A percentile compares a stretch with the other conserved stretches of the same genome.
phyloP scores from a whole-genome alignment of 2,113 vertebrate species.

The Nansenia antarctica region DNA sequence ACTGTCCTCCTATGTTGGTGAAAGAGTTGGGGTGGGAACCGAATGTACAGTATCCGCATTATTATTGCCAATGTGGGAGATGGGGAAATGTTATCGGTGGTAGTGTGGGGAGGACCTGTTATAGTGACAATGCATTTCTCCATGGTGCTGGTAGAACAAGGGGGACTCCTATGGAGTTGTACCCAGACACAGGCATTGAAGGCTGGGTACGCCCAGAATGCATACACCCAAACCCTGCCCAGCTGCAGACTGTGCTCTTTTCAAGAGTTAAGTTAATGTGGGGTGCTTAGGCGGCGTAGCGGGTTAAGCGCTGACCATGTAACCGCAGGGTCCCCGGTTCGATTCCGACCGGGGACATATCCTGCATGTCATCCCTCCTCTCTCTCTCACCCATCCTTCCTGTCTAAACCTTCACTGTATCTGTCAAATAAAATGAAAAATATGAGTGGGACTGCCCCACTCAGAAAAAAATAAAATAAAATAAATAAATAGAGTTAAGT shows the following conservation, averaged over 20 bases:
- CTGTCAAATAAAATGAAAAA: no score
- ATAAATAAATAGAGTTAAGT: constrained; percentile 20
- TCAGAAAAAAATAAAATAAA: no score
- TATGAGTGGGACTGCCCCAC: no score
- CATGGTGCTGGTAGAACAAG: constrained; percentile 28
- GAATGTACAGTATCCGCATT: constrained; percentile 37
- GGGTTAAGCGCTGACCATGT: no score
- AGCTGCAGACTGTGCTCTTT: constrained; percentile 13
- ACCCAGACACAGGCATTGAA: constrained; percentile 14
- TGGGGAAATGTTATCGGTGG: constrained; percentile 19
- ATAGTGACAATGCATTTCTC: constrained; percentile 37
- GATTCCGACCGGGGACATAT: no score
- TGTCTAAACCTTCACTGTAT: no score
- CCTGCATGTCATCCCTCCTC: no score
- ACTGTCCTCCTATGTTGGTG: constrained; percentile 8
- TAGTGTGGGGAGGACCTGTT: neutral
- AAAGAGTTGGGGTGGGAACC: constrained; percentile 12
- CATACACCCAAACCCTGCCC: constrained; percentile 25
- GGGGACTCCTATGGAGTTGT: constrained; percentile 29
- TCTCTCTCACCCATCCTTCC: no score
- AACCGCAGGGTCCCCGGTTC: no score
- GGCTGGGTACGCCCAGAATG: constrained; percentile 13
- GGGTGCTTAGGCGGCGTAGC: no score
- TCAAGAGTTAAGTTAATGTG: no score
- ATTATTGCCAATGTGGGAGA: constrained; percentile 55